These are phyloP conservation scores for Micrastur ruficollis DNA, from an alignment of 2,797 vertebrate genomes.

Conservation along the genomic window DNA sequence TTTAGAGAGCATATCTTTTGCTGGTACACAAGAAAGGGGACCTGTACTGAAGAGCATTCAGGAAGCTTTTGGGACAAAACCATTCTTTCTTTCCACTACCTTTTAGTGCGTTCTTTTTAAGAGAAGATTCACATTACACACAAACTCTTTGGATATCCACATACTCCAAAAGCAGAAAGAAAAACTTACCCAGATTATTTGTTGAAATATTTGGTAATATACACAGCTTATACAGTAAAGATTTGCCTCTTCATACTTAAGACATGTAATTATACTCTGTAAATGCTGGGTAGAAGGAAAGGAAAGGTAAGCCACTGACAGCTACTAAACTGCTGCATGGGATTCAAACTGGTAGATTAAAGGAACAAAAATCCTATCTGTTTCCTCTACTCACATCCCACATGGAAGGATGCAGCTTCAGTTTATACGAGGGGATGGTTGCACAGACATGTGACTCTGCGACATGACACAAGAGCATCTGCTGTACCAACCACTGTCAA, in stretches of 20 bases:
- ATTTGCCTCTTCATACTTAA: background rate
- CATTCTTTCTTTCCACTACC: background rate
- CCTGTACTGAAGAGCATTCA: background rate
- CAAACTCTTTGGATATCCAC: background rate
- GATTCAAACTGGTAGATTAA: background rate
- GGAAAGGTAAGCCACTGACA: background rate
- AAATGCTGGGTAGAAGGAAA: background rate
- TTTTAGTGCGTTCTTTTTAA: background rate
- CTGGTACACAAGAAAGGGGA: background rate
- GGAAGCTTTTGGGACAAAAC: background rate
- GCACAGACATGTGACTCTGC: background rate
- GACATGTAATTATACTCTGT: fast-evolving
- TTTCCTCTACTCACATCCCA: background rate
- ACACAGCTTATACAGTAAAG: background rate
- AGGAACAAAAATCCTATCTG: background rate
- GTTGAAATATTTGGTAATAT: background rate
- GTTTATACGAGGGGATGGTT: fast-evolving
- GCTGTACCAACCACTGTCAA: background rate
- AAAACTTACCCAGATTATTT: background rate
- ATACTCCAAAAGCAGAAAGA: background rate
- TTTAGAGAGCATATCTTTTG: background rate
- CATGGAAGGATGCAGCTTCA: background rate
- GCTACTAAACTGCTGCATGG: background rate
- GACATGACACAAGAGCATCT: background rate
- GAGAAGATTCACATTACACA: background rate